Percentiles rank a stretch among this genome's conserved stretches.
These are phyloP conservation scores for Dendrolimus kikuchii DNA, from an alignment of 1,140 invertebrate genomes.

Conservation along the genomic window DNA sequence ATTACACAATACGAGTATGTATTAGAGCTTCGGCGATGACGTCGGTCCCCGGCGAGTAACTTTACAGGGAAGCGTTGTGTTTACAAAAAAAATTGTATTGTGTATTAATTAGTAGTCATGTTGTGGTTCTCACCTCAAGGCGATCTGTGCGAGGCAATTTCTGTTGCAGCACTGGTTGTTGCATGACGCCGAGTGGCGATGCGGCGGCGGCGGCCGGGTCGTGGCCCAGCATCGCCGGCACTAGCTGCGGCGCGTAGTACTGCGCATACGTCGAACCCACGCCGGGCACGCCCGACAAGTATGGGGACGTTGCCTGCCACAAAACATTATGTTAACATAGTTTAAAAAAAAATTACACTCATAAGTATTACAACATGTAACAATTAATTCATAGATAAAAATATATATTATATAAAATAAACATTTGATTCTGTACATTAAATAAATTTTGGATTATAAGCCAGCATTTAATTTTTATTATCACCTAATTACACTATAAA, in stretches of 20 bases:
- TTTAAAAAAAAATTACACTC: neutral
- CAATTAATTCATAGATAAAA: too few species aligned
- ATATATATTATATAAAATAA: too few species aligned
- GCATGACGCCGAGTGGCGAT: constrained; percentile 78
- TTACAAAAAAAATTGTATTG: constrained; percentile 9
- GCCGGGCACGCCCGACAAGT: constrained; percentile 88
- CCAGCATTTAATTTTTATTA: neutral
- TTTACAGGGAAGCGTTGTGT: constrained; percentile 41
- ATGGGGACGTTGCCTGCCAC: constrained; percentile 87
- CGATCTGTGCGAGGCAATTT: constrained; percentile 95
- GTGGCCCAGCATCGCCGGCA: constrained; percentile 86
- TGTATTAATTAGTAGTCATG: constrained; percentile 10
- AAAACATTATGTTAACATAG: constrained; percentile 29
- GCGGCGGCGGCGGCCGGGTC: constrained; percentile 86
- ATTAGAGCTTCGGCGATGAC: neutral
- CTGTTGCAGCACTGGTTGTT: constrained; percentile 89
- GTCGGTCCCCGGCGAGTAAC: constrained; percentile 45
- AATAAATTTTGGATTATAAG: neutral
- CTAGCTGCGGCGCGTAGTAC: constrained; percentile 89
- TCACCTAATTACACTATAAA: too few species aligned
- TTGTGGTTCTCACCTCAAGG: constrained; percentile 85
- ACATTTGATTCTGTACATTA: constrained; percentile 1
- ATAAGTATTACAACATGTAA: neutral
- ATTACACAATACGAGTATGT: too few species aligned
- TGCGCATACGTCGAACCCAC: constrained; percentile 89